Base-by-base conservation (phyloP, 2,888 invertebrate genomes). In the Ethmia dodecea region DNA sequence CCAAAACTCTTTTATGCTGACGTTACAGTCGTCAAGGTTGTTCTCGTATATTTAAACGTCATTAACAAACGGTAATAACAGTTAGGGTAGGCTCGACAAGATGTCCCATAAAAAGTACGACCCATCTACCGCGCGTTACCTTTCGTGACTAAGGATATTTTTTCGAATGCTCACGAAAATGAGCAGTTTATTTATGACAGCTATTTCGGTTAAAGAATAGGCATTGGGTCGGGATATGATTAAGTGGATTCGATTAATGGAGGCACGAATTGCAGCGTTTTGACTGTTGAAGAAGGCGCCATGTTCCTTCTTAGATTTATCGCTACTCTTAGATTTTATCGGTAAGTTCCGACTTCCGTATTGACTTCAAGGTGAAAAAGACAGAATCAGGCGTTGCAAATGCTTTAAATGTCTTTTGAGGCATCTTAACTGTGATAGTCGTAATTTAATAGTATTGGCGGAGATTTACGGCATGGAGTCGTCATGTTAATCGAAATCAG, bases 141-240 rank as follows among this genome's bases (percentile, higher is more conserved):
- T n/a, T 30, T 70, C 83, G 80, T 80, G 84, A 80, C 72, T 49
- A 28, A 66, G 65, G 38, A 60, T 60, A 78, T 79, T 81, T 72
- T 67, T 75, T 80, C 73, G 64, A 65, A 69, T 68, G 67, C 66
- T 74, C 76, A 81, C 74, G 77, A 70, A 78, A 75, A 72, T 66
- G 53, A 65, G 62, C 60, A 63, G 54, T 55, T 56, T 68, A 71
- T 81, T 78, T 79, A 80, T 56, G 65, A 52, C 47, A 47, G 60
- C 58, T 68, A 63, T 72, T 74, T 65, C 48, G 49, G 61, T 62
- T 47, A 68, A 66, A 64, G 58, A 60, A 62, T 60, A 42, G 53
- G 42, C 49, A 57, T 59, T 55, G 49, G 46, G 40, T 54, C 39
- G 44, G 43, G 49, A 6, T 48, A 54, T 52, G 65, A 63, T 70